Base-by-base conservation (phyloP, 92 coral and sea anemone genomes). In the Phenganax marumi region DNA sequence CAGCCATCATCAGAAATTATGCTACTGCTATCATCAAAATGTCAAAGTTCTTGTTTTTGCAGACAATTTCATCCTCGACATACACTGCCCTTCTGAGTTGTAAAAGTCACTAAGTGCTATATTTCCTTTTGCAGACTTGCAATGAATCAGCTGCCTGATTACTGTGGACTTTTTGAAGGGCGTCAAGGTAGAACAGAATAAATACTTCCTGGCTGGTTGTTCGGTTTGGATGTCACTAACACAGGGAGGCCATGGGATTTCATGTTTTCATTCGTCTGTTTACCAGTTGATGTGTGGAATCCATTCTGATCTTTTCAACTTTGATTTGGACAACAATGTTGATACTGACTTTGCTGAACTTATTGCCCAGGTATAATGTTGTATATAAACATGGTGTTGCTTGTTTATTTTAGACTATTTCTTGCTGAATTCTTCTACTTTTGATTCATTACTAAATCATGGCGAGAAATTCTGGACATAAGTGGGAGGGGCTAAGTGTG, bases 231-330 rank as follows among this genome's bases (percentile, higher is more conserved):
- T 76, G 84, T 76, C 87, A 0, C 25, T 84, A 0, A 75, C 76
- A 23, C 84, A 84, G 16, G 87, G 81, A 43, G 87, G 84, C 8
- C 87, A 84, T 14, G 87, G 77, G 14, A 16, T 77, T 46, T 56
- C 62, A 22, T 84, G 87, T 75, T 76, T 84, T n/a, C 72, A 84
- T 50, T 84, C 87, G 16, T 48, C 51, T 21, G 16, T 84, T 26
- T 84, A 75, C 48, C 50, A 84, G 43, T 79, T 84, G 82, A 84
- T 55, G 87, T 84, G 87, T 76, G 87, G 81, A 1, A n/a, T 56
- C 25, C 84, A 72, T 39, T 57, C 43, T 70, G 65, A 70, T 65
- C 77, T 84, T 43, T 48, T 68, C 50, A 50, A 60, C 10, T 84
- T 84, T 73, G 83, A 55, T 61, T 23, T 61, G 19, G 46, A 12